Percentiles rank a stretch among this genome's conserved stretches.
These are phyloP conservation scores for Lutjanus argentimaculatus DNA, from an alignment of 2,797 vertebrate genomes.

Conservation along the genomic window DNA sequence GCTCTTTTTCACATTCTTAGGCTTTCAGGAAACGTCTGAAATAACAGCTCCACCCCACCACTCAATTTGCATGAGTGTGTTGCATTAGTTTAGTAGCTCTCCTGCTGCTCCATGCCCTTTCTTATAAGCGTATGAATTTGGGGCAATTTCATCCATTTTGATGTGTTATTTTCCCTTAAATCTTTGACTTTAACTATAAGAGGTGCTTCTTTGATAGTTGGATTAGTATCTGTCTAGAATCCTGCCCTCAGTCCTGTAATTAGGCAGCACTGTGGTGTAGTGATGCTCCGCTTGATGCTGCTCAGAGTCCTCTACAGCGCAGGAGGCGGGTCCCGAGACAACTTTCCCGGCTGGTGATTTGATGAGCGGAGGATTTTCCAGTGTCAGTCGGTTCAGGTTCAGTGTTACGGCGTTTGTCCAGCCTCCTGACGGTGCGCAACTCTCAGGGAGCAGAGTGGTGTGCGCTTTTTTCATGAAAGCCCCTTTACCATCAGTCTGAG, in stretches of 20 bases:
- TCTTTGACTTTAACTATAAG: not conserved
- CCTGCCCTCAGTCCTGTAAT: constrained; percentile 37
- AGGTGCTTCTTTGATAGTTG: not conserved
- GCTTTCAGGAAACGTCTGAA: constrained; percentile 73
- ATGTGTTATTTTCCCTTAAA: not conserved
- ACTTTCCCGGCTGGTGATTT: constrained; percentile 86
- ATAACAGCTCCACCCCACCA: constrained; percentile 59
- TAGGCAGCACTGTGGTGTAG: constrained; percentile 41
- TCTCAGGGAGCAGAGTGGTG: constrained; percentile 85
- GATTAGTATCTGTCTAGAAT: not conserved
- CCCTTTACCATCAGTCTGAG: constrained; percentile 89
- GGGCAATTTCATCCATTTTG: not conserved
- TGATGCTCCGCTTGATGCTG: constrained; percentile 64
- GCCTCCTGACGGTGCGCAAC: constrained; percentile 90
- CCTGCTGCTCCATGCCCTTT: not conserved
- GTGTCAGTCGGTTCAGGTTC: constrained; percentile 85
- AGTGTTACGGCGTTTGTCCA: constrained; percentile 84
- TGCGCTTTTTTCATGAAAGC: constrained; percentile 86
- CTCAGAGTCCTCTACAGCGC: constrained; percentile 31
- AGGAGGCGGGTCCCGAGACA: constrained; percentile 81
- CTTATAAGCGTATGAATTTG: not conserved
- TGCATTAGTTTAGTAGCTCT: constrained; percentile 14
- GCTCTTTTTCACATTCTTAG: constrained; percentile 63
- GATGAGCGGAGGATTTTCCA: constrained; percentile 83
- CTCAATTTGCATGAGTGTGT: constrained; percentile 56